Evolutionary conservation across 2,888 invertebrate genomes (phyloP).

Genomic region (Chrysolina americana): DNA sequence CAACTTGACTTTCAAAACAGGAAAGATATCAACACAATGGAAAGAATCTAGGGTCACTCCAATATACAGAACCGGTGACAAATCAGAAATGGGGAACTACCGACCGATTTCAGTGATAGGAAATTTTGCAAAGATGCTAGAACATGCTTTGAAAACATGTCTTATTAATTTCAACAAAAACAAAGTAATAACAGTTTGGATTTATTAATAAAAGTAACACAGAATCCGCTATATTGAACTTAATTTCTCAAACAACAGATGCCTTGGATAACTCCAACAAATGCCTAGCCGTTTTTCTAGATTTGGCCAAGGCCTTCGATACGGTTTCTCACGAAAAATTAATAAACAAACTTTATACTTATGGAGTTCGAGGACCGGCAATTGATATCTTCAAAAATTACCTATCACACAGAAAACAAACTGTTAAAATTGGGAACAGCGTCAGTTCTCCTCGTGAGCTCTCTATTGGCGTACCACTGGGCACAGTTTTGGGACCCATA

Average conservation of each 20-base stretch:
- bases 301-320: constrained; percentile 6
- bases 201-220: constrained; percentile 19
- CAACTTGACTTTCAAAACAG: too few species aligned
- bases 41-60: constrained; percentile 22
- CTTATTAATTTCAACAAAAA: background rate
- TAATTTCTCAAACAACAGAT: constrained; percentile 13
- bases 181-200: constrained; percentile 15
- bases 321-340: constrained; percentile 11
- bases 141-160: constrained; percentile 7
- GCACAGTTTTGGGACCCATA: constrained; percentile 19
- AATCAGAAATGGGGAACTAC: constrained; percentile 24
- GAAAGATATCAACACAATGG: background rate
- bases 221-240: constrained; percentile 14
- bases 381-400: constrained; percentile 9
- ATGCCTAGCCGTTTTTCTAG: constrained; percentile 14
- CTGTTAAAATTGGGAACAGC: constrained; percentile 11
- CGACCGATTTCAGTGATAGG: constrained; percentile 7
- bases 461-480: constrained; percentile 2
- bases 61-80: constrained; percentile 23
- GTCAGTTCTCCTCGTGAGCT: background rate
- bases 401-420: constrained; percentile 13
- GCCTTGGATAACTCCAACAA: constrained; percentile 2
- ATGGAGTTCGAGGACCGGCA: constrained; percentile 23
- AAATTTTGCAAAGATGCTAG: background rate
- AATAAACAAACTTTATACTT: constrained; percentile 10